These are phyloP conservation scores for Drosophila mimetica DNA, from an alignment of 2,888 invertebrate genomes.

Conservation along the genomic window DNA sequence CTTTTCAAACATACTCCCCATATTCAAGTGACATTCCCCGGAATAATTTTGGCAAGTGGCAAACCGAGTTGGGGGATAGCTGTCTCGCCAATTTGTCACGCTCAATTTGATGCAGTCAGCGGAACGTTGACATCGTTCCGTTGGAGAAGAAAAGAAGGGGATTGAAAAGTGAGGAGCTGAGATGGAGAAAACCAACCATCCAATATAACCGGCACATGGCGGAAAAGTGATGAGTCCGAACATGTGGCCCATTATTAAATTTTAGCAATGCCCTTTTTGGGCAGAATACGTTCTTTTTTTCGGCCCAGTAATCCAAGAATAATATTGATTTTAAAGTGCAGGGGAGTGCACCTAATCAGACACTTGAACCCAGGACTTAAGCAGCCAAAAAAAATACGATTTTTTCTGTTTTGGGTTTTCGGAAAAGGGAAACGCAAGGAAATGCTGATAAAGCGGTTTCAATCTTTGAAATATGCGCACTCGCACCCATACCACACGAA, in stretches of 20 bases:
- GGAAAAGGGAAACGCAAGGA: constrained; percentile 20
- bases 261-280: constrained; percentile 59
- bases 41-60: constrained; percentile 13
- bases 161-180: constrained; percentile 1
- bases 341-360: constrained; percentile 78
- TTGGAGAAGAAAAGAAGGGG: constrained; percentile 36
- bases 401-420: constrained; percentile 44
- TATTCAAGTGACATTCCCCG: constrained; percentile 13
- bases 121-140: constrained; percentile 61
- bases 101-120: constrained; percentile 70
- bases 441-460: constrained; percentile 73
- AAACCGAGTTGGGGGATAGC: constrained; percentile 18
- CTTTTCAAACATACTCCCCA: constrained; percentile 44
- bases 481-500: constrained; percentile 31
- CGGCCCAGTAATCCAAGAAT: constrained; percentile 71
- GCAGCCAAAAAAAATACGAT: constrained; percentile 78
- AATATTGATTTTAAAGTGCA: constrained; percentile 81
- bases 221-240: constrained; percentile 3
- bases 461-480: constrained; percentile 61
- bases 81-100: constrained; percentile 64
- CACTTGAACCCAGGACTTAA: constrained; percentile 78
- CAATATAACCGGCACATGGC: neutral
- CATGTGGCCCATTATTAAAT: constrained; percentile 68
- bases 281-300: constrained; percentile 39
- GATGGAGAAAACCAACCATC: neutral